Conservation (phyloP, 2,113 vertebrate species). For the Ageneiosus marmoratus region DNA sequence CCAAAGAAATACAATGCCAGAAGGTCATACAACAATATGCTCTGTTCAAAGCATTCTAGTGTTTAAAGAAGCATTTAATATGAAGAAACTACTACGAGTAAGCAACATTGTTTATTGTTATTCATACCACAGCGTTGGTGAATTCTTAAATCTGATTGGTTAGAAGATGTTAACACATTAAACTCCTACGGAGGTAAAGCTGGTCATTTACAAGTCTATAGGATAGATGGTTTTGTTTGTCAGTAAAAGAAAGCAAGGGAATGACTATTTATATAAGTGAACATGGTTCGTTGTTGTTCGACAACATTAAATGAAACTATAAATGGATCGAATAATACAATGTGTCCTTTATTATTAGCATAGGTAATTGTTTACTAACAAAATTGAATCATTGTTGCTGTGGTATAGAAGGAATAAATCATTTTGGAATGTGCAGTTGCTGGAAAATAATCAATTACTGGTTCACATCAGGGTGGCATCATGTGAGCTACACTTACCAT, state of each 20-base stretch:
- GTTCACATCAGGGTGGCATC: background rate
- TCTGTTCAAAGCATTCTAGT: background rate
- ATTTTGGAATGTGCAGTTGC: background rate
- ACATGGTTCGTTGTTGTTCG: background rate
- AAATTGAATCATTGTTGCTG: background rate
- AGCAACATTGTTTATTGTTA: background rate
- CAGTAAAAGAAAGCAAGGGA: background rate
- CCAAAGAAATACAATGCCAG: slow-evolving; percentile 16
- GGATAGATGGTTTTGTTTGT: background rate
- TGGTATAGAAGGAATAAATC: background rate
- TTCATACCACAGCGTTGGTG: background rate
- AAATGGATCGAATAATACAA: background rate
- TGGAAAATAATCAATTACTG: background rate
- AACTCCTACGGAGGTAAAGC: background rate
- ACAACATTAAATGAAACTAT: background rate
- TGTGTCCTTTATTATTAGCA: background rate
- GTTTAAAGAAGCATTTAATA: background rate
- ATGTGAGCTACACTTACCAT: slow-evolving; percentile 64
- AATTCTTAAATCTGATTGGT: background rate
- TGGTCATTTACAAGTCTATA: background rate
- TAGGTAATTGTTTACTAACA: background rate
- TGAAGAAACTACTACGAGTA: background rate
- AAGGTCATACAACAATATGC: background rate
- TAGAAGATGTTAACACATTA: background rate
- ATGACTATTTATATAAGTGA: background rate